These are phyloP conservation scores for Metaphire vulgaris DNA, from an alignment of 1,140 invertebrate species.

Conservation along the genomic window DNA sequence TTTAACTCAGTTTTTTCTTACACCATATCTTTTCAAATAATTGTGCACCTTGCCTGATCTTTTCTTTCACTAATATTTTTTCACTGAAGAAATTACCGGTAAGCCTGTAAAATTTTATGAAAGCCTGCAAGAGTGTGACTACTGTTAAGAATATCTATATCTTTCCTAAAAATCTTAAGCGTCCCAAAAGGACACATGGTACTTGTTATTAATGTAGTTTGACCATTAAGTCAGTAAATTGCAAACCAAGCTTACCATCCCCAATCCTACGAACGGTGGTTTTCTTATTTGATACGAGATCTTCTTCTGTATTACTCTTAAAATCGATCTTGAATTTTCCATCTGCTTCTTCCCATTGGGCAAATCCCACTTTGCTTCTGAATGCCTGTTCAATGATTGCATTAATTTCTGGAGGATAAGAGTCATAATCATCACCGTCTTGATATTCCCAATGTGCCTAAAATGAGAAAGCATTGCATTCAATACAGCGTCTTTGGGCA, in stretches of 20 bases:
- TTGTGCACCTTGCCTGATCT: too few relatives aligned
- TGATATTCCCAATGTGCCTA: neutral
- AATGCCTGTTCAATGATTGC: neutral
- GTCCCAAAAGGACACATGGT: too few relatives aligned
- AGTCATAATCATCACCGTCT: neutral
- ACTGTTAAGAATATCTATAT: neutral
- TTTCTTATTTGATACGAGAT: neutral
- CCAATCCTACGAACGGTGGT: neutral
- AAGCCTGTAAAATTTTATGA: neutral
- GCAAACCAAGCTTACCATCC: neutral
- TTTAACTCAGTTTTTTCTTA: too few relatives aligned
- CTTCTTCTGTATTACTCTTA: neutral
- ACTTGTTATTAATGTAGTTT: neutral
- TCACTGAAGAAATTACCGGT: too few relatives aligned
- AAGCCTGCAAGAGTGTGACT: neutral
- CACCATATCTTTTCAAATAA: too few relatives aligned
- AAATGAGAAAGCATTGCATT: neutral
- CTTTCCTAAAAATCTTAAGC: neutral
- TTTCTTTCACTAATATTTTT: too few relatives aligned
- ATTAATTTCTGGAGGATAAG: neutral
- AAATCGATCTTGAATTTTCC: neutral
- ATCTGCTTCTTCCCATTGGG: neutral
- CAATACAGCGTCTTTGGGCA: slow-evolving; percentile 19
- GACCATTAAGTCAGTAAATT: neutral
- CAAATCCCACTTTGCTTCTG: neutral